Evolutionary conservation across 2,888 invertebrate genomes (phyloP).

Genomic region (Tipula vernalis): DNA sequence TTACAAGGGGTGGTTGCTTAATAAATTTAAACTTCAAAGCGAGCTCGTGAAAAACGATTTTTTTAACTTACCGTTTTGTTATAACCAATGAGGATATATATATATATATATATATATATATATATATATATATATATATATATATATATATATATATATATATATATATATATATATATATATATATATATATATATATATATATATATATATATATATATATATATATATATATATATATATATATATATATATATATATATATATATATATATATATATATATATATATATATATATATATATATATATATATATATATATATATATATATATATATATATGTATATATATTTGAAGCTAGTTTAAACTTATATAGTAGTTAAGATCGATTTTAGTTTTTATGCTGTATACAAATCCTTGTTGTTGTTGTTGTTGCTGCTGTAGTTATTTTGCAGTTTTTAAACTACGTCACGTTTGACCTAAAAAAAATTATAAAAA

Average conservation of each 20-base stretch:
- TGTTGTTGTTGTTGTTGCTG: background rate
- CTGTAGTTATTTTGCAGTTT: background rate
- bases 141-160: conserved; percentile 6
- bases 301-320: background rate
- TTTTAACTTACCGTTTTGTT: too few species aligned
- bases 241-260: background rate
- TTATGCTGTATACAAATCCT: background rate
- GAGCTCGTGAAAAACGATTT: too few species aligned
- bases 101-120: conserved; percentile 4
- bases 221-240: background rate
- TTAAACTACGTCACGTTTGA: background rate
- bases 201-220: background rate
- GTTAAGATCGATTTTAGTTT: background rate
- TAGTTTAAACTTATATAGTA: background rate
- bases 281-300: background rate
- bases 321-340: background rate
- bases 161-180: background rate
- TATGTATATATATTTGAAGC: background rate
- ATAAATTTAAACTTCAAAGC: too few species aligned
- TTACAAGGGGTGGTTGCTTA: too few species aligned
- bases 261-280: conserved; percentile 5
- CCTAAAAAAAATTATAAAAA: background rate
- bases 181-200: background rate
- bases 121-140: background rate
- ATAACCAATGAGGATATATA: too few species aligned